phyloP scores from a whole-genome alignment of 2,113 vertebrate genomes.

The Rhodinocichla rosea region DNA sequence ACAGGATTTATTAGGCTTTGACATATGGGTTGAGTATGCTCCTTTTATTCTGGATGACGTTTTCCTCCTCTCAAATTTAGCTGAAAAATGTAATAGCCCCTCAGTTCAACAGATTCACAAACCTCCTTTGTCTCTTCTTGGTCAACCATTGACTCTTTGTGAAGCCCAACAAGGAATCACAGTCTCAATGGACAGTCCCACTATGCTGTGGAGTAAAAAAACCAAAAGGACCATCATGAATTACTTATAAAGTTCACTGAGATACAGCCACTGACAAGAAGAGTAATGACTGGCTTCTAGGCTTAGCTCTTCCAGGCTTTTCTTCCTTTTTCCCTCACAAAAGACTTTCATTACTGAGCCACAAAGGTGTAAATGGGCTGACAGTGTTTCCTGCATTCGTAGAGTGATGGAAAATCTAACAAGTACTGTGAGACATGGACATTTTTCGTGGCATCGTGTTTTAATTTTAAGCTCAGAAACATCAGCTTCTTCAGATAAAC shows the following conservation, averaged over 20 bases:
- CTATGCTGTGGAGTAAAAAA: not conserved
- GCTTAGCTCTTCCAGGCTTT: not conserved
- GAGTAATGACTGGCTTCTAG: conserved; percentile 16
- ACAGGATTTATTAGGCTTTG: conserved; percentile 37
- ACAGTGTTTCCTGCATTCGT: not conserved
- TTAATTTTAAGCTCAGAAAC: not conserved
- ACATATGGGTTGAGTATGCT: conserved; percentile 30
- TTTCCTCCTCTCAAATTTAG: conserved; percentile 32
- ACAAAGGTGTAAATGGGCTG: conserved; percentile 18
- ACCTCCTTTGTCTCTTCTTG: conserved; percentile 39
- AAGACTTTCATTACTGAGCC: not conserved
- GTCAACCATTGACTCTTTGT: conserved; percentile 42
- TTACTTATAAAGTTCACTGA: conserved; percentile 49
- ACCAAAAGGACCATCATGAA: not conserved
- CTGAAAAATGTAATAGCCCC: conserved; percentile 40
- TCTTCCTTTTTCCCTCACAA: not conserved
- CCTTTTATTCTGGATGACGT: conserved; percentile 34
- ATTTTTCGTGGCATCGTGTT: not conserved
- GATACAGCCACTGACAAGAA: conserved; percentile 21
- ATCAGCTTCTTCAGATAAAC: not conserved
- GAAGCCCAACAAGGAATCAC: conserved; percentile 46
- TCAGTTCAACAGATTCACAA: conserved; percentile 53
- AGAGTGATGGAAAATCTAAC: not conserved
- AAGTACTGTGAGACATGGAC: not conserved
- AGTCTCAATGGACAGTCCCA: conserved; percentile 4